Base-by-base conservation (phyloP, 2,797 vertebrate species). In the Pelobates cultripes region DNA sequence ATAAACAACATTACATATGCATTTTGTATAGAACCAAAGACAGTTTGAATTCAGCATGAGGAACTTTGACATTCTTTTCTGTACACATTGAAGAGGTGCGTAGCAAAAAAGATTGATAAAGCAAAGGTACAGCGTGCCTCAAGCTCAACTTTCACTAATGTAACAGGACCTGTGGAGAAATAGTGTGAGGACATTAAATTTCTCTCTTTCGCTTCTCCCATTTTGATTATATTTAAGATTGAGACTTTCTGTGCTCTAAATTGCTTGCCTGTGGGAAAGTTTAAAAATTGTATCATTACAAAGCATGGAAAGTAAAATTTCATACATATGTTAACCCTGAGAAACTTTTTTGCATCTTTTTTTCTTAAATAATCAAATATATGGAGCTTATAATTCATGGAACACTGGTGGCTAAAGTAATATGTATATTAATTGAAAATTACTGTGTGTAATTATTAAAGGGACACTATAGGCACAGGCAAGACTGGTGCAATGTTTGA, bases 251-350 rank as follows among this genome's bases (percentile, higher is more conserved):
- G 72, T 43, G 7, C 40, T 43, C 40, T 68, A 47, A 66, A 70
- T 81, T 66, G 68, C 79, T 81, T 81, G 79, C 79, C 79, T 63
- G 66, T 60, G 72, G 66, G 72, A 70, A 17, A 57, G 72, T 75
- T 80, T n/a, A 41, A 78, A 78, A 78, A 43, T 14, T 17, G 43
- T 17, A 28, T 71, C 51, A 28, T 71, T 71, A 61, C 57, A 63
- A 72, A 69, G 68, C 10, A 10, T 12, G 14, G 55, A 57, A 64
- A 64, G 14, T 64, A 40, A 64, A 0, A 64, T 40, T 4, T 64
- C 10, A 3, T 14, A 64, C 3, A 64, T 60, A 40, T 64, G 6
- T 64, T 64, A 64, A 64, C n/a, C 55, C 55, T 15, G 5, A 13
- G 15, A 60, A 4, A 12, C 12, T 60, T 14, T 13, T 60, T 60